Evolutionary conservation across 2,113 vertebrate genomes (phyloP), one percentile per base, ranked within the genome.

Genomic region (Pterocles burchelli): DNA sequence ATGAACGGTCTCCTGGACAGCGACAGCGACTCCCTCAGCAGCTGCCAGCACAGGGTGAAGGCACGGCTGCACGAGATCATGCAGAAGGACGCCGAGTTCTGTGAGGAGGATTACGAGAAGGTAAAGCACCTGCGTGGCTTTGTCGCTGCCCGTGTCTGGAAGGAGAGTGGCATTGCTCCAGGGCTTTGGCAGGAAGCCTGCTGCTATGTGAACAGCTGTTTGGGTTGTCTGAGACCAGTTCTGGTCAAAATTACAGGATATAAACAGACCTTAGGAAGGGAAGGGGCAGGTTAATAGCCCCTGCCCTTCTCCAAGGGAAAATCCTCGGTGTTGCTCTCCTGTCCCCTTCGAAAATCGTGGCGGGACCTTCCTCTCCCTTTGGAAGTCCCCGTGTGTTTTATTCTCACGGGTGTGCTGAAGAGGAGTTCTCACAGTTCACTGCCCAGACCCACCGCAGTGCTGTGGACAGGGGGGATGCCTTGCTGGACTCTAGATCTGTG

Each of bases 1-100:
- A 99, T 99, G 99, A 99, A 99, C 2, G 99, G 99, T 33, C 98
- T 99, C 43, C 98, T 99, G 96, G 99, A 99, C 97, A 99, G 99
- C 8, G 99, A 99, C 96, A 98, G 99, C 1, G 99, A 99, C 91
- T 99, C 99, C 2, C 97, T 99, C 67, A 99, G 99, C 96, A 98
- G 99, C 97, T 99, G 99, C 82, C 99, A 99, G 87, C 99, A 99
- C 95, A 98, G 98, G 8, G 99, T 99, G 73, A 99, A 99, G 91
- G 99, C 99, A 6, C 97, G 98, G 6, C 98, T 99, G 18, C 99
- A 99, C 19, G 99, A 99, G 87, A 99, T 99, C 92, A 98, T 99
- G 97, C 99, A 99, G 98, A 99, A 98, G 95, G 99, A 99, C 86
- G 85, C 98, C 11, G 94, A 98, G 51, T 99, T 99, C 95, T 97